Evolutionary conservation across 2,113 vertebrate genomes (phyloP).

Genomic region (Microtus richardsoni): DNA sequence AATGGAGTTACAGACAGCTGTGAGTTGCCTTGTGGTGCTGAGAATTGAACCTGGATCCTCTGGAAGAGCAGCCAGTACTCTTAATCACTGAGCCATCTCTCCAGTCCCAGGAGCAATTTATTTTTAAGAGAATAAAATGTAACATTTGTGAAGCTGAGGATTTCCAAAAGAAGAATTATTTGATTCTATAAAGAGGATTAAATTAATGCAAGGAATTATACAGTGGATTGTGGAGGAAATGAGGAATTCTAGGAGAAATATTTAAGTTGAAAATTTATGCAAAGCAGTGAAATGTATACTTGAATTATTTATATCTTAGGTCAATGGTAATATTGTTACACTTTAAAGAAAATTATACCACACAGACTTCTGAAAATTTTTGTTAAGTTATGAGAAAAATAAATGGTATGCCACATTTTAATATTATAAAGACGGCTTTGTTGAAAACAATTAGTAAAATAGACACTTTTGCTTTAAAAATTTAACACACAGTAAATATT

Average conservation of each 20-base stretch:
- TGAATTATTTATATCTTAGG: neutral
- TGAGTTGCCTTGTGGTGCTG: neutral
- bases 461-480: constrained; percentile 38
- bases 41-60: neutral
- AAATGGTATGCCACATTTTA: neutral
- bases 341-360: constrained; percentile 20
- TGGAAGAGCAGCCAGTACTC: neutral
- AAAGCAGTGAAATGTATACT: neutral
- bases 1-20: neutral
- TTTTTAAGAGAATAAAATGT: neutral
- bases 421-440: constrained; percentile 1
- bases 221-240: neutral
- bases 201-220: neutral
- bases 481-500: constrained; percentile 46
- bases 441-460: constrained; percentile 44
- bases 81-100: neutral
- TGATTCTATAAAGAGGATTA: neutral
- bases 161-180: neutral
- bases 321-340: constrained; percentile 4
- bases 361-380: neutral
- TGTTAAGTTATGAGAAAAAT: constrained; percentile 33
- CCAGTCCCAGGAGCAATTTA: neutral
- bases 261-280: neutral
- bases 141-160: neutral
- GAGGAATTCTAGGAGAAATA: constrained; percentile 25